These are phyloP conservation scores for Maniola hyperantus DNA, from an alignment of 2,888 invertebrate genomes.

Conservation along the genomic window DNA sequence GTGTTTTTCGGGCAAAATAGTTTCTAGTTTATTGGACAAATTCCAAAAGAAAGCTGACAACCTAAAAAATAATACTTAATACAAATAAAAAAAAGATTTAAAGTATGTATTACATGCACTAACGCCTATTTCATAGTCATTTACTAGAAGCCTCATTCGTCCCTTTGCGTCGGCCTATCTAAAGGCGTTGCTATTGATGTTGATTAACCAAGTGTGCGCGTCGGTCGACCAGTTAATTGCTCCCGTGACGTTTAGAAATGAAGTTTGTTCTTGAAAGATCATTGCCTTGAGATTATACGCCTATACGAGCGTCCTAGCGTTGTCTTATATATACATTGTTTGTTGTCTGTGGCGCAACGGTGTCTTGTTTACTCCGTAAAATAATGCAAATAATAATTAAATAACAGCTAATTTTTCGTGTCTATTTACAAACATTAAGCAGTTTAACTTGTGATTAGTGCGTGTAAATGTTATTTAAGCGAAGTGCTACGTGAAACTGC, in stretches of 20 bases:
- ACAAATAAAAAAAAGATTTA: not conserved
- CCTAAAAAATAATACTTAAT: not conserved
- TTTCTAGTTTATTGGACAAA: slow-evolving; percentile 2
- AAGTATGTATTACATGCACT: not conserved
- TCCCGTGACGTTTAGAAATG: slow-evolving; percentile 30
- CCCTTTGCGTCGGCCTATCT: slow-evolving; percentile 21
- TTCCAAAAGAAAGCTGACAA: not conserved
- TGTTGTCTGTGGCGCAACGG: too few species aligned
- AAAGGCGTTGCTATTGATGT: slow-evolving; percentile 32
- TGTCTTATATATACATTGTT: too few species aligned
- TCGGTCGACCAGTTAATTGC: slow-evolving; percentile 32
- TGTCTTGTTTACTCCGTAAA: too few species aligned
- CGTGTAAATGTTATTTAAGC: too few species aligned
- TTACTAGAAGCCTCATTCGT: slow-evolving; percentile 9
- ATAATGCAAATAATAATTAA: too few species aligned
- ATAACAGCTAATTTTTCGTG: too few species aligned
- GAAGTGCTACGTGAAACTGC: too few species aligned
- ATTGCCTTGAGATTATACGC: not conserved
- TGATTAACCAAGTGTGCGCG: slow-evolving; percentile 32
- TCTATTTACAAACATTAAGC: too few species aligned
- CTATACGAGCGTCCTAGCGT: too few species aligned
- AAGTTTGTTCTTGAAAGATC: slow-evolving; percentile 21
- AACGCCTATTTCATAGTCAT: slow-evolving; percentile 17
- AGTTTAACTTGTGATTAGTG: too few species aligned
- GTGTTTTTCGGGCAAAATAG: not conserved